Evolutionary conservation across 1,140 invertebrate genomes (phyloP).

Genomic region (Drosophila virilis): DNA sequence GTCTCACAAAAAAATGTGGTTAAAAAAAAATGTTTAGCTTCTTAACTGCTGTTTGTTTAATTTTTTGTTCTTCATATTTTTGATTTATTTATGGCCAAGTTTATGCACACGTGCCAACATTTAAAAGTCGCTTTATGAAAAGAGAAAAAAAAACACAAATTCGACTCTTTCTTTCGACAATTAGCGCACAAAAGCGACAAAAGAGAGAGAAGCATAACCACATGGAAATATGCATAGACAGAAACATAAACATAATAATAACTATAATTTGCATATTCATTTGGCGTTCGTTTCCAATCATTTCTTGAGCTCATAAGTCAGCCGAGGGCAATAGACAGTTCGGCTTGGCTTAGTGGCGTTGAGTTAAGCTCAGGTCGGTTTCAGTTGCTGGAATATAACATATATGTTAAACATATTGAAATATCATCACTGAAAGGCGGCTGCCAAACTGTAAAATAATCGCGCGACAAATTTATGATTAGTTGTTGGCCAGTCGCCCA

Average conservation of each 20-base stretch:
- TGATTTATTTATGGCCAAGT: conserved; percentile 49
- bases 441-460: conserved; percentile 75
- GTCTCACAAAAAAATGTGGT: conserved; percentile 2
- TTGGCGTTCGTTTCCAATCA: conserved; percentile 51
- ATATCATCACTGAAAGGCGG: conserved; percentile 60
- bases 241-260: conserved; percentile 76
- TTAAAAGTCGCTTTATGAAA: conserved; percentile 42
- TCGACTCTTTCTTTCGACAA: conserved; percentile 49
- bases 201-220: conserved; percentile 33
- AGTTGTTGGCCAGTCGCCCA: conserved; percentile 38
- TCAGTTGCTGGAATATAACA: conserved; percentile 41
- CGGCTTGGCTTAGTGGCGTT: conserved; percentile 4
- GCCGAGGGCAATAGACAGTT: conserved; percentile 29
- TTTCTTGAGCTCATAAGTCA: conserved; percentile 74
- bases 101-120: conserved; percentile 66
- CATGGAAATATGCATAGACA: conserved; percentile 60
- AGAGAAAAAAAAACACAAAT: conserved; percentile 19
- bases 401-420: conserved; percentile 49
- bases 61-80: conserved; percentile 10
- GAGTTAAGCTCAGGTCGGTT: conserved; percentile 11
- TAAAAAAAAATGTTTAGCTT: conserved; percentile 32
- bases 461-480: conserved; percentile 81
- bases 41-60: conserved; percentile 39
- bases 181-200: conserved; percentile 54
- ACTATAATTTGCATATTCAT: conserved; percentile 79